Evolutionary conservation across 2,113 vertebrate species (phyloP), one percentile per base, ranked within the genome.

Genomic region (Labeo catla): DNA sequence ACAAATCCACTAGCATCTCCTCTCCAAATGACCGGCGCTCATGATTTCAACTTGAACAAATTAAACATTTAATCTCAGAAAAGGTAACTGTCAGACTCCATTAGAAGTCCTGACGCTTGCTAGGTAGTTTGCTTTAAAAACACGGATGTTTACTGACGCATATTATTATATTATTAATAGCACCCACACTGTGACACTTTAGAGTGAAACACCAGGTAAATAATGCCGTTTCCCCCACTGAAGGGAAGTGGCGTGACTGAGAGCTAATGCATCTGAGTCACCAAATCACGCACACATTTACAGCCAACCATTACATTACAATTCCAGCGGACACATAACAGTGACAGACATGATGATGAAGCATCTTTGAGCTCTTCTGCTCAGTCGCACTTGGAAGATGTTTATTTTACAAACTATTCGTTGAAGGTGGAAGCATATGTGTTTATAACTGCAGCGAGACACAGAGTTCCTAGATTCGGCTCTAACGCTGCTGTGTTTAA

Each of bases 351-450:
- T 12, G n/a, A 52, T 39, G 28, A 83, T 16, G 12, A 73, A 45
- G 68, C 68, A 73, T 84, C 81, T 72, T 61, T 39, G 52, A 80
- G 36, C 57, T 23, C 34, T 61, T 70, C 80, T 82, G 61, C 80
- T 82, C 15, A 66, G 52, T 68, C 28, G 8, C 68, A 83, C 50
- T 43, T 23, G 66, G 57, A 50, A 59, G 50, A 72, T 28, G 66
- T 84, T 73, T 73, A 73, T 84, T 54, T 73, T 66, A 72, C 63
- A 34, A 70, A 70, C 50, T 73, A 73, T 50, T 73, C 36, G 21
- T 4, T 23, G 34, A 84, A 59, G 36, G 36, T 43, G 50, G 19
- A 73, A 1, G 49, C 66, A 57, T 83, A n/a, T 57, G 81, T 8
- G 49, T 54, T 57, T 73, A 57, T 43, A 73, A 52, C 16, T 36